Base-by-base conservation (phyloP, 2,113 vertebrate genomes). In the Cochlearius cochlearius region DNA sequence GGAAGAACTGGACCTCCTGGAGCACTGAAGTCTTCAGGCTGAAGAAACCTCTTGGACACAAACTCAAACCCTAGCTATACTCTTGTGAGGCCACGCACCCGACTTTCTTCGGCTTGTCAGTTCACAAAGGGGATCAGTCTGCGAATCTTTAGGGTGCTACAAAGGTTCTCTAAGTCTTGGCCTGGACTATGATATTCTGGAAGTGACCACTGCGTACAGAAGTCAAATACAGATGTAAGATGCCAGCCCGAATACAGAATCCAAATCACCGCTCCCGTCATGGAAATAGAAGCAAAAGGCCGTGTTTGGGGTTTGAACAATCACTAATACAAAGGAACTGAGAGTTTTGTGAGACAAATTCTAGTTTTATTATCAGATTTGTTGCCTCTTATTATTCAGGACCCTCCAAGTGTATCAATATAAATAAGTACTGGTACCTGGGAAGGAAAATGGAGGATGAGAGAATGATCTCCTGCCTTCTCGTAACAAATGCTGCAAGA, bases 391-490 rank as follows among this genome's bases (percentile, higher is more conserved):
- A 83, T 52, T 72, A 26, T 66, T 84, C 19, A 3, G 27, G 14
- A 77, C 12, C 17, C 29, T 87, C 20, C 34, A 56, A 15, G 17
- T 47, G 30, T 76, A 67, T 73, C 23, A 38, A 52, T 11, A 29
- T 21, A 82, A 76, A 93, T 26, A 71, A 49, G 6, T 5, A 68
- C 18, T 5, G 0, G 67, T 71, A 94, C 30, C 88, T 92, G 63
- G 78, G 77, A 78, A 96, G 90, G 34, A 92, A 92, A 97, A 88
- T 20, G 96, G 10, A 97, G 91, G 84, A 95, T 94, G 92, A 98
- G 95, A 97, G 64, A 95, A 94, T 78, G 95, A 94, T 93, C 20
- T 62, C 74, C 85, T 66, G 47, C 21, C 14, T 66, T 94, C 96
- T 47, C 59, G 79, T 73, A 92, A 6, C 8, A 88, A 58, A 69